phyloP scores from a whole-genome alignment of 1,140 invertebrate species.

The Saxidomus purpurata region DNA sequence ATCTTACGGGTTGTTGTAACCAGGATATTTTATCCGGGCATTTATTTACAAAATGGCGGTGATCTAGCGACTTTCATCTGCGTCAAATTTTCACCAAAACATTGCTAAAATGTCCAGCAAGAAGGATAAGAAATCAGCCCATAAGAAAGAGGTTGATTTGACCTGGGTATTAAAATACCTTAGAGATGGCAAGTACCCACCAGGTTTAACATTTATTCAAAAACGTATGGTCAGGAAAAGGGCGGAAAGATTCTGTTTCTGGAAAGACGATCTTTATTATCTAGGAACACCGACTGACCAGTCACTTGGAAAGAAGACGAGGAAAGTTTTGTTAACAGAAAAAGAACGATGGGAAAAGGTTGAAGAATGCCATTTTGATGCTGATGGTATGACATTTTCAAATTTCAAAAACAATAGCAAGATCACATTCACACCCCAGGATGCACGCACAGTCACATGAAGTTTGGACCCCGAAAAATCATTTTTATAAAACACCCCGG shows the following conservation, averaged over 20 bases:
- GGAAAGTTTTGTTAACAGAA: slow-evolving; percentile 42
- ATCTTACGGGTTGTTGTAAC: slow-evolving; percentile 35
- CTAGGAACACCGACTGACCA: slow-evolving; percentile 55
- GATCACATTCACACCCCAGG: no score
- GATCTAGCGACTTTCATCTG: slow-evolving; percentile 51
- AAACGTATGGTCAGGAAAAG: slow-evolving; percentile 64
- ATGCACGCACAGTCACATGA: no score
- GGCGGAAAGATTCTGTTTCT: slow-evolving; percentile 64
- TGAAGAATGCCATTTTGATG: slow-evolving; percentile 37
- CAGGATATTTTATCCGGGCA: slow-evolving; percentile 61
- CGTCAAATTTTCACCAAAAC: slow-evolving; percentile 50
- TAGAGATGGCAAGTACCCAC: slow-evolving; percentile 54
- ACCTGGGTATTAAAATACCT: slow-evolving; percentile 57
- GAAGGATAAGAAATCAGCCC: neutral
- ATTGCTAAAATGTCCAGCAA: slow-evolving; percentile 37
- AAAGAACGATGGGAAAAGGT: slow-evolving; percentile 47
- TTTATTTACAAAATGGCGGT: slow-evolving; percentile 55
- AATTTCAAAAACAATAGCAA: no score
- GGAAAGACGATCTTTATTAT: slow-evolving; percentile 55
- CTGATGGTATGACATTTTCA: slow-evolving; percentile 27
- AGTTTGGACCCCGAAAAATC: no score
- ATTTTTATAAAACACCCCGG: no score
- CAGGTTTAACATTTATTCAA: slow-evolving; percentile 49
- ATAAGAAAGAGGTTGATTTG: slow-evolving; percentile 53
- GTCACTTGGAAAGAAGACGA: slow-evolving; percentile 52